Percentiles rank a stretch among this genome's conserved stretches.
Conservation (phyloP, 2,797 vertebrate genomes). For the Epinephelus awoara region DNA sequence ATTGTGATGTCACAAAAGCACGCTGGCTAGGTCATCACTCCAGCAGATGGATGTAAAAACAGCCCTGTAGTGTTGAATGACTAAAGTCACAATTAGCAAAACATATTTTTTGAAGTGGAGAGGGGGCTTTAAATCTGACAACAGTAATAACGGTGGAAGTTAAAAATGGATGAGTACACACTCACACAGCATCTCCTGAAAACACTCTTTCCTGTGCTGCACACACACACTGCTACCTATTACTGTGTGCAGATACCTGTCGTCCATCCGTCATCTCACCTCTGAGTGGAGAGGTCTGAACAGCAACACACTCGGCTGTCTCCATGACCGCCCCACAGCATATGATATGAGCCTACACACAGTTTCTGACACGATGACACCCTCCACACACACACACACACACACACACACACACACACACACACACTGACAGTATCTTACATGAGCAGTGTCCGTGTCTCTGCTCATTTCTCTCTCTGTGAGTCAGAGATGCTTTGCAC, state of each 20-base stretch:
- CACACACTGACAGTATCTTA: slow-evolving; percentile 39
- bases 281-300: background rate
- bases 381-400: slow-evolving; percentile 34
- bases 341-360: slow-evolving; percentile 41
- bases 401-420: slow-evolving; percentile 31
- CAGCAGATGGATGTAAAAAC: background rate
- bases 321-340: slow-evolving; percentile 27
- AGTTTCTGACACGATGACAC: slow-evolving; percentile 29
- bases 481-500: slow-evolving; percentile 63
- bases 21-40: background rate
- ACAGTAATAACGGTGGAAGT: background rate
- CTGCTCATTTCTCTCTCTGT: slow-evolving; percentile 54
- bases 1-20: background rate
- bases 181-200: background rate
- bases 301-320: slow-evolving; percentile 32
- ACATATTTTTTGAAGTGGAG: background rate
- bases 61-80: background rate
- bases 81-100: background rate
- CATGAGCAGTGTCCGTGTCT: slow-evolving; percentile 50
- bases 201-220: background rate
- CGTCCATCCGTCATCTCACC: slow-evolving; percentile 29
- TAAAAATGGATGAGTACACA: background rate
- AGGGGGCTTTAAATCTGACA: background rate
- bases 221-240: background rate
- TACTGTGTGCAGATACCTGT: slow-evolving; percentile 25